phyloP scores from a whole-genome alignment of 2,888 invertebrate species.

The Saturnia japonica region DNA sequence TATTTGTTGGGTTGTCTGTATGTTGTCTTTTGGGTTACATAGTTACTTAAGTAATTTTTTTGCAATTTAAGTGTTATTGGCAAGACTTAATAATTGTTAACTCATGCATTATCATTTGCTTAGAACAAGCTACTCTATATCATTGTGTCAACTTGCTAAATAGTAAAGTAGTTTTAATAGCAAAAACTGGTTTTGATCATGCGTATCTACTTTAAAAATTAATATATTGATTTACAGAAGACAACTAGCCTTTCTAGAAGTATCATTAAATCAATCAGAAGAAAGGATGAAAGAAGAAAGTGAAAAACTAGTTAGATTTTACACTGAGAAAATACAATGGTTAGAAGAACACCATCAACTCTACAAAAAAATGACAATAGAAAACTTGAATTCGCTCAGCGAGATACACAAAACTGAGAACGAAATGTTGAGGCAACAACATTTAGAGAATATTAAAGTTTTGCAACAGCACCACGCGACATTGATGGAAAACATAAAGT shows the following conservation, averaged over 20 bases:
- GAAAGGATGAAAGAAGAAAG: slow-evolving; percentile 83
- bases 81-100: neutral
- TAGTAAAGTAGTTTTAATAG: neutral
- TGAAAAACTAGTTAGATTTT: slow-evolving; percentile 72
- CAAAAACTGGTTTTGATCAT: neutral
- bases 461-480: slow-evolving; percentile 77
- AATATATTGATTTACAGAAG: slow-evolving; percentile 58
- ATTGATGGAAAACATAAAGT: slow-evolving; percentile 82
- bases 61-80: neutral
- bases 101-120: neutral
- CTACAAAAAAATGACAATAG: slow-evolving; percentile 77
- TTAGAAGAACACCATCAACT: slow-evolving; percentile 78
- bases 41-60: neutral
- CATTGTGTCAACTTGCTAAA: neutral
- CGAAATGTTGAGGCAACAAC: slow-evolving; percentile 68
- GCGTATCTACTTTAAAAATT: neutral
- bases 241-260: slow-evolving; percentile 81
- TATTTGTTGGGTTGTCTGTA: too few species aligned
- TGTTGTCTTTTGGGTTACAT: neutral
- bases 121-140: neutral
- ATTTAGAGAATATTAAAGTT: slow-evolving; percentile 69
- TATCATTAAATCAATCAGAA: slow-evolving; percentile 80
- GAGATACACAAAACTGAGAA: slow-evolving; percentile 72
- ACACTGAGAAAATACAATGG: slow-evolving; percentile 76
- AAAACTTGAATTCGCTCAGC: slow-evolving; percentile 69